Conservation (phyloP, 2,888 invertebrate genomes). For the Mesorhabditis spiculigera region DNA sequence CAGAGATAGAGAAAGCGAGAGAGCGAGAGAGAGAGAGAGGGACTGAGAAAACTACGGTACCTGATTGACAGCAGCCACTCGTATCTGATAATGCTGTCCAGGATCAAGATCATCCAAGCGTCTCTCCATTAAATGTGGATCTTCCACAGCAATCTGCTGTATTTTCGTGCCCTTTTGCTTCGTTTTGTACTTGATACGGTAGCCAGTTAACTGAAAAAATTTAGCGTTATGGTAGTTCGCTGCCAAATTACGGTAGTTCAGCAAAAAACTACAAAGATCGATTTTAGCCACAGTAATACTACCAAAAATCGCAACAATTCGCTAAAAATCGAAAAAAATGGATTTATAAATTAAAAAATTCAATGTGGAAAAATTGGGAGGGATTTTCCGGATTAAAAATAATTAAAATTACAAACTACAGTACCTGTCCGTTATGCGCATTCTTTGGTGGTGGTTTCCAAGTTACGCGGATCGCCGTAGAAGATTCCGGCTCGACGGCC, state of each 20-base stretch:
- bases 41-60: slow-evolving; percentile 19
- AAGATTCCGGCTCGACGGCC: slow-evolving; percentile 70
- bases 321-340: too few species aligned
- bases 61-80: slow-evolving; percentile 75
- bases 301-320: too few species aligned
- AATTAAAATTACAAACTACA: too few species aligned
- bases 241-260: too few species aligned
- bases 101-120: slow-evolving; percentile 77
- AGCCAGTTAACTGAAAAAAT: slow-evolving; percentile 84
- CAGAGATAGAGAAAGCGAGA: too few species aligned
- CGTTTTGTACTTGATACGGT: slow-evolving; percentile 71
- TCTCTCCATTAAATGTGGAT: slow-evolving; percentile 64
- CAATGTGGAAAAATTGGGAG: too few species aligned
- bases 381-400: too few species aligned
- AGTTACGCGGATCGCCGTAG: slow-evolving; percentile 33
- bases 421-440: slow-evolving; percentile 73
- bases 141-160: slow-evolving; percentile 36
- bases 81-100: slow-evolving; percentile 76
- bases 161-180: slow-evolving; percentile 60
- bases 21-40: not conserved
- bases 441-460: slow-evolving; percentile 45
- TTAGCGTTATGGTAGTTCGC: too few species aligned
- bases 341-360: too few species aligned
- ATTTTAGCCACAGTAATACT: too few species aligned
- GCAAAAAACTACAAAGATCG: too few species aligned